Evolutionary conservation across 2,113 vertebrate genomes (phyloP), one percentile per base, ranked within the genome.

Genomic region (Pelusios castaneus): DNA sequence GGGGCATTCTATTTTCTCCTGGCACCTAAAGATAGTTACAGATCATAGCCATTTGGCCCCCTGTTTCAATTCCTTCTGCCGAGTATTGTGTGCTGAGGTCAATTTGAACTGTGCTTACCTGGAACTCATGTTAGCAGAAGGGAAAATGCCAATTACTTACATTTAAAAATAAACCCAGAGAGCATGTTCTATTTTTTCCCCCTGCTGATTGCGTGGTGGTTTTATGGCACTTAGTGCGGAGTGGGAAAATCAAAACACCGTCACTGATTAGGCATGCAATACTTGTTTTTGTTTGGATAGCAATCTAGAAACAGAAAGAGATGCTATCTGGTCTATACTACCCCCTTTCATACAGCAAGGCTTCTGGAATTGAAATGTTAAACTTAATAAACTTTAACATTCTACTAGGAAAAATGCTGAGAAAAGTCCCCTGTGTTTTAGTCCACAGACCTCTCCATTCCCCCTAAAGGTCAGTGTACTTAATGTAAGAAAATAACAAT

Each of bases 141-240:
- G 67, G 58, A 97, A 97, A 97, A 97, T 93, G 95, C 91, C 97
- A 97, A 97, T 97, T 96, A 97, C 82, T 95, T 97, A n/a, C 75
- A 97, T 97, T 97, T 98, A 97, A 97, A 98, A 98, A 98, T 96
- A 98, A 95, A 95, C 85, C 81, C 84, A 92, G 92, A 94, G 91
- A 97, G 95, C 91, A 92, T 89, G 49, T 77, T 96, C 94, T 92
- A 91, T 56, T 13, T 1, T 10, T 2, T 27, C 3, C 3, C 34
- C 47, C 95, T 95, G 51, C 96, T 98, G 97, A 96, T 97, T 98
- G 93, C 95, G 95, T 96, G 89, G 87, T 97, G 93, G 93, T 97
- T 97, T 94, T 95, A 94, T 94, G 82, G 88, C 97, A 96, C 92
- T 97, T 97, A 96, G 16, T 91, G 93, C 96, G 97, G 91, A 97